Conservation (phyloP, 1,140 invertebrate species). For the Neodiprion fabricii region DNA sequence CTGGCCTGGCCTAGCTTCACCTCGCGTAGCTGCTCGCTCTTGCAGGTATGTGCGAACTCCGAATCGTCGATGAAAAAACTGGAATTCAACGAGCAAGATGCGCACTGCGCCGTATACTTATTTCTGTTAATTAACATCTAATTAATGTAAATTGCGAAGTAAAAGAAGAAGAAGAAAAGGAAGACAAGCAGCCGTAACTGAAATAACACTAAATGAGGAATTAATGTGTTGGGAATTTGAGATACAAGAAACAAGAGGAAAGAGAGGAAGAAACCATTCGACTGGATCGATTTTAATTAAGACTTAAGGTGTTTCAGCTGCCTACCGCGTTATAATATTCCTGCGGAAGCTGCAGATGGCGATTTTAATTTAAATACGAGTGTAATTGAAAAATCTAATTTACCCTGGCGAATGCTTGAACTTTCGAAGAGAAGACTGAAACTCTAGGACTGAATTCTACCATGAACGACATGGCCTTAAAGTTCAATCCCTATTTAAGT, state of each 20-base stretch:
- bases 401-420: background rate
- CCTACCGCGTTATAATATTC: no score
- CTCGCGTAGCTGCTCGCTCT: slow-evolving; percentile 32
- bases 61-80: background rate
- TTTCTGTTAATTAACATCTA: background rate
- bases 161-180: background rate
- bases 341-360: no score
- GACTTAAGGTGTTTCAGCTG: no score
- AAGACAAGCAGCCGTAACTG: slow-evolving; percentile 6
- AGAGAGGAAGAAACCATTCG: slow-evolving; percentile 6
- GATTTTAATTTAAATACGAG: background rate
- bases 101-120: background rate
- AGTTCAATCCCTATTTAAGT: slow-evolving; percentile 7
- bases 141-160: background rate
- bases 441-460: slow-evolving; percentile 5
- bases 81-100: background rate
- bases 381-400: slow-evolving; percentile 1
- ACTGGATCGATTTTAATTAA: background rate
- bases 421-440: slow-evolving; percentile 3
- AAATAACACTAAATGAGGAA: background rate
- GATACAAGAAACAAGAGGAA: background rate
- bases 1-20: slow-evolving; percentile 11
- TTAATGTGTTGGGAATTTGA: slow-evolving; percentile 14
- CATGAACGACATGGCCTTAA: slow-evolving; percentile 7
- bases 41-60: slow-evolving; percentile 13